A percentile compares a stretch with the other conserved stretches of the same genome.
Conservation (phyloP, 2,113 vertebrate genomes). For the Pipa parva region DNA sequence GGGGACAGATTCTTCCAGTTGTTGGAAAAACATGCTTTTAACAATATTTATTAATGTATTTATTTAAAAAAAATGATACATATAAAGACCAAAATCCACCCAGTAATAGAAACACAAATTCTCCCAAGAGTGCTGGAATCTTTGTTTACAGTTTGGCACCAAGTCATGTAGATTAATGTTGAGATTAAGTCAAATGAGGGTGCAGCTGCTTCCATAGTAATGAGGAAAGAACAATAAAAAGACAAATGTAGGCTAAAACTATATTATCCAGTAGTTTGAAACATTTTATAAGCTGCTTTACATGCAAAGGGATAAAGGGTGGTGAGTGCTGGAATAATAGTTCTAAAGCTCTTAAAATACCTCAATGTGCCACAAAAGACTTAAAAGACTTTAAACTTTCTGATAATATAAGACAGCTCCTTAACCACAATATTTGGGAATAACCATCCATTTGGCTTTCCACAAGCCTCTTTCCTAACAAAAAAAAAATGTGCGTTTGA, state of each 20-base stretch:
- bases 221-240: slow-evolving; percentile 25
- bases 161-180: slow-evolving; percentile 26
- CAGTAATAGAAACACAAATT: slow-evolving; percentile 18
- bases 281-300: slow-evolving; percentile 33
- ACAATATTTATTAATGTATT: too few species aligned
- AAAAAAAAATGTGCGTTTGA: too few species aligned
- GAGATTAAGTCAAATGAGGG: slow-evolving; percentile 35
- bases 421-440: too few species aligned
- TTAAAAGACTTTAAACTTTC: slow-evolving; percentile 24
- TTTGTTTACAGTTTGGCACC: slow-evolving; percentile 25
- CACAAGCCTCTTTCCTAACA: too few species aligned
- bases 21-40: too few species aligned
- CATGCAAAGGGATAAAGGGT: slow-evolving; percentile 34
- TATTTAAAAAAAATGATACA: too few species aligned
- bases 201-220: slow-evolving; percentile 18
- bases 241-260: slow-evolving; percentile 13
- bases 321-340: slow-evolving; percentile 25
- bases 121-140: slow-evolving; percentile 6
- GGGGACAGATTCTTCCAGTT: too few species aligned
- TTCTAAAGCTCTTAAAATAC: slow-evolving; percentile 18
- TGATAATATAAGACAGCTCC: slow-evolving; percentile 5
- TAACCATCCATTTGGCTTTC: too few species aligned
- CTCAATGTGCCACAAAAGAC: slow-evolving; percentile 18
- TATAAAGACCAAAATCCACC: too few species aligned
- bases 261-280: slow-evolving; percentile 36